phyloP scores from a whole-genome alignment of 2,113 vertebrate genomes.

The Tyrannus savana region DNA sequence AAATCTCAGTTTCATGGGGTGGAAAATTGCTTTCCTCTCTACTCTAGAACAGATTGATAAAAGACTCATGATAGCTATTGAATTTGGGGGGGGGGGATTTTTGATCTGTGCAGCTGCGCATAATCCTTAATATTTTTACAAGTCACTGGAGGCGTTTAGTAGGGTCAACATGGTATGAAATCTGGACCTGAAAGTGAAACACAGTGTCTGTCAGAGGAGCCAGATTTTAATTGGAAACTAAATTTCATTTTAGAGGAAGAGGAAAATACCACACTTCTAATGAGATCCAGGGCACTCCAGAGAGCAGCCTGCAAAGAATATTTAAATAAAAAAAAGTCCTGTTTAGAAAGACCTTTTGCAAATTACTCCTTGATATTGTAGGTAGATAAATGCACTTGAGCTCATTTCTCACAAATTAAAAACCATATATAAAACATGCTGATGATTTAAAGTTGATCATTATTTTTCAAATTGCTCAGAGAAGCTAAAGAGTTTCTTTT shows the following conservation, averaged over 20 bases:
- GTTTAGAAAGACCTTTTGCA: background rate
- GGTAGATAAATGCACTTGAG: background rate
- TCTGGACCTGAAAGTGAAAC: slow-evolving; percentile 58
- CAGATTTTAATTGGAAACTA: slow-evolving; percentile 57
- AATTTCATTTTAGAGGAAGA: slow-evolving; percentile 57
- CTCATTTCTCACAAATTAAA: background rate
- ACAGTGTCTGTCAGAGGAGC: slow-evolving; percentile 45
- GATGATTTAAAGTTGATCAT: background rate
- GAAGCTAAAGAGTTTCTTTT: background rate
- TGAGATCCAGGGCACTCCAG: slow-evolving; percentile 47
- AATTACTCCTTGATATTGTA: background rate
- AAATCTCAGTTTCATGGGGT: slow-evolving; percentile 5
- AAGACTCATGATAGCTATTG: slow-evolving; percentile 42
- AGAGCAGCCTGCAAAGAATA: slow-evolving; percentile 8
- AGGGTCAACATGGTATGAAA: slow-evolving; percentile 51
- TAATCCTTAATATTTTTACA: slow-evolving; percentile 58
- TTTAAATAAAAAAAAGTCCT: background rate
- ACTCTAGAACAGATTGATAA: slow-evolving; percentile 33
- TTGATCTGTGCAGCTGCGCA: slow-evolving; percentile 52
- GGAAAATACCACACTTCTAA: slow-evolving; percentile 55
- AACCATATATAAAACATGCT: background rate
- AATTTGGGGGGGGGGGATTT: background rate
- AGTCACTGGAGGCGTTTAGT: slow-evolving; percentile 41
- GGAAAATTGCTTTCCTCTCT: slow-evolving; percentile 15
- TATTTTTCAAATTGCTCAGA: background rate